Evolutionary conservation across 37 sponge, comb jelly and placozoan genomes (phyloP), one percentile per base, ranked within the genome.

Genomic region (Cliona cf. orientalis): DNA sequence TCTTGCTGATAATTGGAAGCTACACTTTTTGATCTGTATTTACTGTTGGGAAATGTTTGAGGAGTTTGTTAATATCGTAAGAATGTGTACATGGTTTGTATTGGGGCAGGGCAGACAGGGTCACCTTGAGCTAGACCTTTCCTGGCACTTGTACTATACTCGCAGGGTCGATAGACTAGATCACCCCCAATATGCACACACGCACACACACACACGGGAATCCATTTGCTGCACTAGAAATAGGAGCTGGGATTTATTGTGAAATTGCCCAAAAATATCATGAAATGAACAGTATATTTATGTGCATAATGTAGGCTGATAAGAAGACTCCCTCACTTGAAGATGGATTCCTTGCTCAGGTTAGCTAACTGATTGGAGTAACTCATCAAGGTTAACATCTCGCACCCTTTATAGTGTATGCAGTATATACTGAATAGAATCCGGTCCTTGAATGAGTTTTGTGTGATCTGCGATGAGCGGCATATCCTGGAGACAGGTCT

Each of bases 391-490:
- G 25, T 19, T 11, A 21, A 25, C 55, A 14, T 60, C n/a, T 6
- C 58, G 21, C 42, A 40, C 21, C 22, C 0, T 58, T 6, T 49
- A 55, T 41, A 80, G 76, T 69, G 39, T 19, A 37, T 90, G 60
- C 65, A 80, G 65, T 94, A 94, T 79, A 56, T 73, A 42, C 80
- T 90, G 23, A 81, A 94, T 37, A 28, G 95, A 12, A 66, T 94
- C 6, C 65, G 66, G 22, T 71, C 91, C 25, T 66, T 94, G 41
- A 94, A 94, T 75, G 91, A 94, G 45, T 94, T 86, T 57, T 94
- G 95, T 90, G 95, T 94, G 26, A 94, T 94, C 11, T 94, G 95
- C 71, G 95, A 94, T 72, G 95, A 94, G 66, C 86, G 73, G 40
- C 95, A 94, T 61, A 59, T 94, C 1, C 9, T 94, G 40, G 84